A percentile compares a stretch with the other conserved stretches of the same genome.
Evolutionary conservation across 2,113 vertebrate genomes (phyloP).

Genomic region (Carassius auratus): DNA sequence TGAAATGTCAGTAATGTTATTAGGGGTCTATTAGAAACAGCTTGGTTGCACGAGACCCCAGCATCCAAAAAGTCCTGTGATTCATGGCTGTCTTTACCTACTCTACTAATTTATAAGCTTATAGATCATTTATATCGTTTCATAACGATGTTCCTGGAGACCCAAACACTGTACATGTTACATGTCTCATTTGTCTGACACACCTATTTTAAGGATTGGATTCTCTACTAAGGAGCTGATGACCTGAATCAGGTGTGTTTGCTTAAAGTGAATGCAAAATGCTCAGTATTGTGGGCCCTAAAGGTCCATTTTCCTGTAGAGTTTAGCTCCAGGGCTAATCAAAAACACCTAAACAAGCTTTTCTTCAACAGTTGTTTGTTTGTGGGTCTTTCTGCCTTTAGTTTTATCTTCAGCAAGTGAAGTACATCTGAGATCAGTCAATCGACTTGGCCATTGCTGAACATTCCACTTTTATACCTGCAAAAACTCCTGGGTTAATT

Average conservation of each 20-base stretch:
- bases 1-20: neutral
- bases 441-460: neutral
- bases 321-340: too few relatives aligned
- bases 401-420: neutral
- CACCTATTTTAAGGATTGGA: too few relatives aligned
- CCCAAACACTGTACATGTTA: too few relatives aligned
- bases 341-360: neutral
- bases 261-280: too few relatives aligned
- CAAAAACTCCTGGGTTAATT: too few relatives aligned
- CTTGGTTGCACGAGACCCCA: neutral
- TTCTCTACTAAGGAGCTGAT: too few relatives aligned
- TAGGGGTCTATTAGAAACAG: neutral
- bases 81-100: neutral
- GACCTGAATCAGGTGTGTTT: too few relatives aligned
- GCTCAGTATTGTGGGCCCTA: too few relatives aligned
- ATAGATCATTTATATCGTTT: neutral
- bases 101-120: neutral
- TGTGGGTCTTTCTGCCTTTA: neutral
- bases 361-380: neutral
- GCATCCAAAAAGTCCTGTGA: neutral
- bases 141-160: too few relatives aligned
- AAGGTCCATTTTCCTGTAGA: too few relatives aligned
- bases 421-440: neutral
- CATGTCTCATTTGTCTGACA: too few relatives aligned
- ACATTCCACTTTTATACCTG: too few relatives aligned